A percentile compares a stretch with the other conserved stretches of the same genome.
Evolutionary conservation across 2,797 vertebrate species (phyloP).

Genomic region (Phataginus tetradactyla): DNA sequence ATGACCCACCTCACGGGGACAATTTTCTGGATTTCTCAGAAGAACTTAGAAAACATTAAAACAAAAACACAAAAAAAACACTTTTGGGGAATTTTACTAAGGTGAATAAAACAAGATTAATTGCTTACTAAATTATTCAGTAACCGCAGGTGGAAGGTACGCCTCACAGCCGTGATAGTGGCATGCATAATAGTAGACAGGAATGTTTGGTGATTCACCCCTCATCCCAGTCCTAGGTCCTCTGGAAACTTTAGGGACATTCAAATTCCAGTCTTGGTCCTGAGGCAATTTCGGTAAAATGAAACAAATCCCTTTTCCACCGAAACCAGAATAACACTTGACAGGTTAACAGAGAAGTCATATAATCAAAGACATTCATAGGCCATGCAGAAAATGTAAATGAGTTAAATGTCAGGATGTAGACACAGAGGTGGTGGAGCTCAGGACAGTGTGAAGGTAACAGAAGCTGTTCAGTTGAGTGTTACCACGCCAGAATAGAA

Average conservation of each 20-base stretch:
- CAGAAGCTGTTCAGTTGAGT: neutral
- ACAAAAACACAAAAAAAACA: neutral
- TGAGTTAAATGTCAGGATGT: neutral
- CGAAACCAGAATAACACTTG: neutral
- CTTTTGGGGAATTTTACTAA: neutral
- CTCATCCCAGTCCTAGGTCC: neutral
- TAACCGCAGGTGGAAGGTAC: neutral
- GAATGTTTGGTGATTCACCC: neutral
- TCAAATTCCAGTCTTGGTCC: neutral
- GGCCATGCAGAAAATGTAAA: neutral
- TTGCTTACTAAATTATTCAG: neutral
- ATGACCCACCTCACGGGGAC: neutral
- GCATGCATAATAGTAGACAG: neutral
- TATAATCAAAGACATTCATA: too few relatives aligned
- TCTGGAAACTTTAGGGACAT: neutral
- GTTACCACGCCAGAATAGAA: neutral
- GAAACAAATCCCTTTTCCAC: neutral
- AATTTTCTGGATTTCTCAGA: neutral
- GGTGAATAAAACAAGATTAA: neutral
- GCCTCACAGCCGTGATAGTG: neutral
- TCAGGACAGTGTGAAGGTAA: accelerated
- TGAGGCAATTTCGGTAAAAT: neutral
- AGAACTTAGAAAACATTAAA: neutral
- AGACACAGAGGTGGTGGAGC: accelerated
- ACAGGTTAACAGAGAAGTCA: neutral